A percentile compares a stretch with the other conserved stretches of the same genome.
Conservation (phyloP, 2,797 vertebrate species). For the Spatula versicolor region DNA sequence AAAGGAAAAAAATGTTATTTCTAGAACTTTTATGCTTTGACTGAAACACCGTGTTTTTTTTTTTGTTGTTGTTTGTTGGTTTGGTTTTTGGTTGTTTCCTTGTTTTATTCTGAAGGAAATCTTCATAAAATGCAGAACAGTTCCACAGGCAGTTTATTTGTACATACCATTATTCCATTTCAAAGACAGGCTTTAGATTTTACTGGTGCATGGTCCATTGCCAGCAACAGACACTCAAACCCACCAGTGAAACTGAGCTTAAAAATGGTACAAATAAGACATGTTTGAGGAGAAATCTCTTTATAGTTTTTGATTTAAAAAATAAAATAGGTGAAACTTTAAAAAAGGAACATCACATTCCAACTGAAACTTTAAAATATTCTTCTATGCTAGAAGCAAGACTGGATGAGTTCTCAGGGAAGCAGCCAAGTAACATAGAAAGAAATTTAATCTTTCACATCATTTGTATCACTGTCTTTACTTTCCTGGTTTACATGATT, state of each 20-base stretch:
- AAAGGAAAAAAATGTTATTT: background rate
- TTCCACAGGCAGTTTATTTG: background rate
- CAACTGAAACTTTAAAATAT: background rate
- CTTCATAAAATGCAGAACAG: background rate
- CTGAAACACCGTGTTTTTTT: background rate
- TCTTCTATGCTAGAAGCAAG: background rate
- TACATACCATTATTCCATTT: background rate
- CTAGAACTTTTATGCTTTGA: background rate
- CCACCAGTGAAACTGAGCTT: background rate
- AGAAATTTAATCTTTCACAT: slow-evolving; percentile 40
- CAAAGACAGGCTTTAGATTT: background rate
- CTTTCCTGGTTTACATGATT: slow-evolving; percentile 4
- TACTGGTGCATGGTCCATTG: background rate
- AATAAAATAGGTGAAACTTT: slow-evolving; percentile 22
- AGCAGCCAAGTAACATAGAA: background rate
- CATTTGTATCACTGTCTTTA: background rate
- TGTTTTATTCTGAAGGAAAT: background rate
- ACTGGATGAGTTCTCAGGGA: background rate
- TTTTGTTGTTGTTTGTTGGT: background rate
- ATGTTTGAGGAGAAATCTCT: background rate
- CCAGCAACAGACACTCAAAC: slow-evolving; percentile 5
- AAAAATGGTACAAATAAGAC: background rate
- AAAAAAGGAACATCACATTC: background rate
- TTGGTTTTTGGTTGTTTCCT: background rate
- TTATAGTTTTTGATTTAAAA: slow-evolving; percentile 5